Conservation (phyloP, 2,797 vertebrate species). For the Orientallactaga sibirica region DNA sequence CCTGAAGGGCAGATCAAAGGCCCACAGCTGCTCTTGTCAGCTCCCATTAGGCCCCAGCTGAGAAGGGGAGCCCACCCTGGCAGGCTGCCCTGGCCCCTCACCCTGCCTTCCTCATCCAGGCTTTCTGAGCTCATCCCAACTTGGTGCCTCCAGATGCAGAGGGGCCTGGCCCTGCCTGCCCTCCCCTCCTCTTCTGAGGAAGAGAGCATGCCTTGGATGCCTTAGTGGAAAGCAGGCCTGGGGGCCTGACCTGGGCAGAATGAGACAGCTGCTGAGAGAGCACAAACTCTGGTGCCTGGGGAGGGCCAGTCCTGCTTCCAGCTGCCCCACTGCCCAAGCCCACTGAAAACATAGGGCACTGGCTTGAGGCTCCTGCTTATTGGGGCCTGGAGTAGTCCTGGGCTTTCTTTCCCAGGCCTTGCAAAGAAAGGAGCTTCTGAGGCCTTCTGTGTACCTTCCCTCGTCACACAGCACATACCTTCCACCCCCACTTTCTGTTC, state of each 20-base stretch:
- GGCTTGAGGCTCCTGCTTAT: not conserved
- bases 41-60: constrained; percentile 82
- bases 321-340: not conserved
- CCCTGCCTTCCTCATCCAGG: constrained; percentile 53
- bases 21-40: constrained; percentile 86
- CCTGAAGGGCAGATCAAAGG: constrained; percentile 86
- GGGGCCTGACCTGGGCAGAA: constrained; percentile 5
- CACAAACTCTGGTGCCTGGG: not conserved
- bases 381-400: not conserved
- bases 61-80: constrained; percentile 77
- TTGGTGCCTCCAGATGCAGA: constrained; percentile 56
- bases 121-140: constrained; percentile 53
- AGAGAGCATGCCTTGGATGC: constrained; percentile 59
- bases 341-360: not conserved
- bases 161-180: not conserved
- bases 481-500: not conserved
- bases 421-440: not conserved
- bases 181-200: not conserved
- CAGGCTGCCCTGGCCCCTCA: constrained; percentile 63
- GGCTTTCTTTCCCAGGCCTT: constrained; percentile 11
- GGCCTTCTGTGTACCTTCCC: not conserved
- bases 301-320: not conserved
- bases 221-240: constrained; percentile 12
- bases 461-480: not conserved
- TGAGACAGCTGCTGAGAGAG: not conserved